Evolutionary conservation across 2,797 vertebrate species (phyloP), one percentile per base, ranked within the genome.

Genomic region (Simalia tracyae): DNA sequence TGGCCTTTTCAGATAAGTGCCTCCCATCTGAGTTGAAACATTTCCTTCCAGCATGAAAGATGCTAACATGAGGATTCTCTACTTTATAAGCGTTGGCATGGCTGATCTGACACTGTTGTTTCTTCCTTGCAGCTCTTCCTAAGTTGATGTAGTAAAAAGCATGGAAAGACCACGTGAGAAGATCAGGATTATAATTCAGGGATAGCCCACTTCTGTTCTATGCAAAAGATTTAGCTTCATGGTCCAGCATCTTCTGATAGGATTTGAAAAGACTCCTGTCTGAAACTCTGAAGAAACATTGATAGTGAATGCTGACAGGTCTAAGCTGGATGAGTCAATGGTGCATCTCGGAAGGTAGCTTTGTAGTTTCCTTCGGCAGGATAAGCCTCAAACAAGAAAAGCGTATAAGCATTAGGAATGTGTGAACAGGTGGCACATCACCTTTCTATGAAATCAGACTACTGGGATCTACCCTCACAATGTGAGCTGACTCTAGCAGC

Each of bases 1-100:
- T 84, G 42, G 36, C 42, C 84, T 61, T 86, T 92, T 90, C 84
- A 86, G 42, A 36, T 26, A 61, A 90, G 85, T 61, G 46, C n/a
- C 68, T 81, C 42, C 36, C 42, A 63, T n/a, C 50, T 28, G 15
- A 24, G 60, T 7, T 24, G 36, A 90, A 84, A 54, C 24, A 64
- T 15, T 42, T 64, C n/a, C 31, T 66, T 15, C 4, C 15, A 9
- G 15, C 19, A 22, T 31, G 24, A 81, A 26, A 36, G 42, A 81
- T 2, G 26, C 46, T 8, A 46, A 84, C 46, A 56, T 22, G 9
- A 26, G 10, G 31, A n/a, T 14, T 28, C 28, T 60, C 84, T 57
- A 7, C 54, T 56, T 15, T 2, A 17, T 8, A 15, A n/a, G 50
- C 6, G 2, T n/a, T 1, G 0, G 72, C 72, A 4, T 24, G 3